Evolutionary conservation across 2,888 invertebrate genomes (phyloP).

Genomic region (Strigamia maritima): DNA sequence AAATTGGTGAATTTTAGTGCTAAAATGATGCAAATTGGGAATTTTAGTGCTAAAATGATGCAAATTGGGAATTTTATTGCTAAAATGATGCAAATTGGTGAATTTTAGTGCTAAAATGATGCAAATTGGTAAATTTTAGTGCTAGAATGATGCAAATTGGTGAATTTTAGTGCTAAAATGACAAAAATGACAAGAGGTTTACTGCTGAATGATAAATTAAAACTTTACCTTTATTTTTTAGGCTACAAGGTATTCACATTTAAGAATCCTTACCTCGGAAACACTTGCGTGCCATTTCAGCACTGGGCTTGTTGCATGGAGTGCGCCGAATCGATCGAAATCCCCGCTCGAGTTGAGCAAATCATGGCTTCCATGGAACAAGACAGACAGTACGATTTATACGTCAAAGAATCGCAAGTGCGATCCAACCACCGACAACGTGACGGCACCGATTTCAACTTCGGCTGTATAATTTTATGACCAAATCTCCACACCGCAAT

Average conservation of each 20-base stretch:
- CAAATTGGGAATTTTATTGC: no score
- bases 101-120: no score
- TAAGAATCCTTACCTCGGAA: constrained; percentile 55
- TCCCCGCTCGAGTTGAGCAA: constrained; percentile 53
- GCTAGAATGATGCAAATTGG: no score
- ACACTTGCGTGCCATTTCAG: constrained; percentile 56
- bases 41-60: no score
- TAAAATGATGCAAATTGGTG: no score
- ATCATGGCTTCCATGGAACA: constrained; percentile 50
- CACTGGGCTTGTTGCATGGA: constrained; percentile 55
- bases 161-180: no score
- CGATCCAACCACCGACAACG: constrained; percentile 40
- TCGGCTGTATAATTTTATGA: constrained; percentile 42
- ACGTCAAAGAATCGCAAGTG: constrained; percentile 42
- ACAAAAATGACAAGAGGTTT: no score
- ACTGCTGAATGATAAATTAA: no score
- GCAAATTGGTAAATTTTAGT: no score
- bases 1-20: no score
- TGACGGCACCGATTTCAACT: constrained; percentile 19
- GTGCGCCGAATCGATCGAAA: constrained; percentile 54
- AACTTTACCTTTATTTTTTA: constrained; percentile 45
- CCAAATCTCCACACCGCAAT: not conserved
- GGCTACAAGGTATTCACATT: constrained; percentile 56
- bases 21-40: no score
- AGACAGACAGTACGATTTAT: constrained; percentile 50